These are phyloP conservation scores for Diploscapter pachys DNA, from an alignment of 1,140 invertebrate species.

Conservation along the genomic window DNA sequence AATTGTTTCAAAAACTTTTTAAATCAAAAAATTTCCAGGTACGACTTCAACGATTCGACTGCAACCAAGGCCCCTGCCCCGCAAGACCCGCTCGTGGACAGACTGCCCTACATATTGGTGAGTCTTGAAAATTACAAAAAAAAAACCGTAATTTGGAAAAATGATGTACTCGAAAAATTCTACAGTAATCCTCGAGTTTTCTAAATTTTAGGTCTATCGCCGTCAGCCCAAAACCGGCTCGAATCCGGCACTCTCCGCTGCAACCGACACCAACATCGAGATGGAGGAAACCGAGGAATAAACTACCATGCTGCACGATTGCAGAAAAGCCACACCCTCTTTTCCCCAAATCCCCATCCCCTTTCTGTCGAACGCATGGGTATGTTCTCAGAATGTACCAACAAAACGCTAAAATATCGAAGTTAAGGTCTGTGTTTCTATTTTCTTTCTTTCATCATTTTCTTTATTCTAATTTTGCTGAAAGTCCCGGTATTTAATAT, in stretches of 20 bases:
- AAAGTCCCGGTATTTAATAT: background rate
- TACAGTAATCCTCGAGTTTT: background rate
- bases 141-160: no score
- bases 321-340: background rate
- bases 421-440: background rate
- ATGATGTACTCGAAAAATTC: no score
- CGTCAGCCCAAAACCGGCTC: no score
- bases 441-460: background rate
- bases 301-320: background rate
- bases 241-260: background rate
- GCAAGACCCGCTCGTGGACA: constrained; percentile 35
- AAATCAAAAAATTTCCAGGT: constrained; percentile 34
- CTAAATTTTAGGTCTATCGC: background rate
- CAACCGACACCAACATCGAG: constrained; percentile 15
- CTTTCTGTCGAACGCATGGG: background rate
- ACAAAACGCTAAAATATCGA: background rate
- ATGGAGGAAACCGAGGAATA: constrained; percentile 18
- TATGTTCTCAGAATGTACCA: background rate
- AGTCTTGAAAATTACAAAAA: no score
- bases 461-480: background rate
- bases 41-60: constrained; percentile 67
- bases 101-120: constrained; percentile 49
- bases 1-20: constrained; percentile 61
- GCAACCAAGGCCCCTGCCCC: constrained; percentile 56
- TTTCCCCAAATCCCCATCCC: background rate